A percentile compares a stretch with the other conserved stretches of the same genome.
Evolutionary conservation across 2,888 invertebrate species (phyloP).

Genomic region (Athetis lepigone): DNA sequence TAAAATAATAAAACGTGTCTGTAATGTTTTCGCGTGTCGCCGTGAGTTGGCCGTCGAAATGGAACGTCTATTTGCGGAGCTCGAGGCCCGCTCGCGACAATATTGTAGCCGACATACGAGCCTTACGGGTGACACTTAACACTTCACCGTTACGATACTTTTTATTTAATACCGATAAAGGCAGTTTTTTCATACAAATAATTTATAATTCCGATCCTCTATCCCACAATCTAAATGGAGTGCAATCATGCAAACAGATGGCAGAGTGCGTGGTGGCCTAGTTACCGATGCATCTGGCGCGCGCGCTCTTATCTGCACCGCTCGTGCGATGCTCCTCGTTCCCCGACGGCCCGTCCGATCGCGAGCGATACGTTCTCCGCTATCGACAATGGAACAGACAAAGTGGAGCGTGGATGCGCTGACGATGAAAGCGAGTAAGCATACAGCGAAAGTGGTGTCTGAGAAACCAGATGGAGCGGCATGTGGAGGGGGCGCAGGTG

Average conservation of each 20-base stretch:
- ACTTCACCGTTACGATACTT: slow-evolving; percentile 66
- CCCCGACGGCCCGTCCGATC: slow-evolving; percentile 61
- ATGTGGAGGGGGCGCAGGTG: slow-evolving; percentile 78
- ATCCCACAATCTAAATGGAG: slow-evolving; percentile 64
- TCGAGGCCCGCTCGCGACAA: slow-evolving; percentile 89
- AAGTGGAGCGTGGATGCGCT: slow-evolving; percentile 76
- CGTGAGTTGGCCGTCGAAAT: slow-evolving; percentile 87
- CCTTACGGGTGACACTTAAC: slow-evolving; percentile 78
- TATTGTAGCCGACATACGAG: slow-evolving; percentile 84
- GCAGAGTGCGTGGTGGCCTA: slow-evolving; percentile 84
- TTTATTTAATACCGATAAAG: slow-evolving; percentile 65
- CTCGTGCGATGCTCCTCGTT: slow-evolving; percentile 65
- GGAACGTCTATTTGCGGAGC: slow-evolving; percentile 89
- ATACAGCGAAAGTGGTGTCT: slow-evolving; percentile 86
- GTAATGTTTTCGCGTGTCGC: slow-evolving; percentile 86
- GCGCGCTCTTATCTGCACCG: slow-evolving; percentile 75
- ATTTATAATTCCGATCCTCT: slow-evolving; percentile 32
- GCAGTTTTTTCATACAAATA: slow-evolving; percentile 34
- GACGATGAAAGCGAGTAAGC: slow-evolving; percentile 83
- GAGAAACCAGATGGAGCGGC: slow-evolving; percentile 79
- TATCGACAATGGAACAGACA: slow-evolving; percentile 48
- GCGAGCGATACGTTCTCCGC: slow-evolving; percentile 54
- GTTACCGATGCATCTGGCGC: slow-evolving; percentile 84
- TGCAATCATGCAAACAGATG: slow-evolving; percentile 80
- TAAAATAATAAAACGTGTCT: slow-evolving; percentile 80